Evolutionary conservation across 2,888 invertebrate genomes (phyloP).

Genomic region (Saturnia japonica): DNA sequence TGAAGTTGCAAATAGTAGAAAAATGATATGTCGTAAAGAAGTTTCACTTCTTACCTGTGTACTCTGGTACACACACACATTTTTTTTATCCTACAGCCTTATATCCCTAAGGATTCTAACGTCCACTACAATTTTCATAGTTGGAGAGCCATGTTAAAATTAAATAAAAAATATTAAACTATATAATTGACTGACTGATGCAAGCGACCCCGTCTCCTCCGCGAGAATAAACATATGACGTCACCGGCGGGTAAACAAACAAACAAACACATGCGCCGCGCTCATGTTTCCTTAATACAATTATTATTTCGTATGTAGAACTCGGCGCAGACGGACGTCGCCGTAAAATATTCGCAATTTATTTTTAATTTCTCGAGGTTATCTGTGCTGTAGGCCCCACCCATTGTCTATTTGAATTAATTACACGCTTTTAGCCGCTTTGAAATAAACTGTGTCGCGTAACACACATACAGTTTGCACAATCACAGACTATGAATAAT

Average conservation of each 20-base stretch:
- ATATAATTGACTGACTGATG: constrained; percentile 23
- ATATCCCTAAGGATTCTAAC: no score
- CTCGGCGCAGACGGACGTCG: constrained; percentile 62
- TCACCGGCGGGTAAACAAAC: constrained; percentile 82
- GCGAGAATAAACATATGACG: constrained; percentile 83
- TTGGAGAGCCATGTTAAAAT: no score
- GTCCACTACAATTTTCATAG: no score
- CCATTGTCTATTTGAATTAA: constrained; percentile 59
- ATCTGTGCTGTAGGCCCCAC: constrained; percentile 32
- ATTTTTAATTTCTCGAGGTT: constrained; percentile 57
- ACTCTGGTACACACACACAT: no score
- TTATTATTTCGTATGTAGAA: constrained; percentile 81
- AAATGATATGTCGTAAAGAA: no score
- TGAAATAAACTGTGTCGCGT: constrained; percentile 28
- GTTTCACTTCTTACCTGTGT: no score
- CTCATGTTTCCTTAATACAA: constrained; percentile 83
- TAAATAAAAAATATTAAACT: not conserved
- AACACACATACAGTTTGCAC: constrained; percentile 2
- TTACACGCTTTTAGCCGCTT: constrained; percentile 31
- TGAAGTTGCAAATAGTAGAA: no score
- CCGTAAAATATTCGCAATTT: constrained; percentile 34
- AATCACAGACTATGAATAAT: constrained; percentile 7
- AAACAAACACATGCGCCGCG: constrained; percentile 83
- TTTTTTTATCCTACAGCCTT: no score
- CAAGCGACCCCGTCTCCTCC: constrained; percentile 52